Percentiles rank a stretch among this genome's conserved stretches.
Evolutionary conservation across 2,888 invertebrate species (phyloP).

Genomic region (Stomorhina lunata): DNA sequence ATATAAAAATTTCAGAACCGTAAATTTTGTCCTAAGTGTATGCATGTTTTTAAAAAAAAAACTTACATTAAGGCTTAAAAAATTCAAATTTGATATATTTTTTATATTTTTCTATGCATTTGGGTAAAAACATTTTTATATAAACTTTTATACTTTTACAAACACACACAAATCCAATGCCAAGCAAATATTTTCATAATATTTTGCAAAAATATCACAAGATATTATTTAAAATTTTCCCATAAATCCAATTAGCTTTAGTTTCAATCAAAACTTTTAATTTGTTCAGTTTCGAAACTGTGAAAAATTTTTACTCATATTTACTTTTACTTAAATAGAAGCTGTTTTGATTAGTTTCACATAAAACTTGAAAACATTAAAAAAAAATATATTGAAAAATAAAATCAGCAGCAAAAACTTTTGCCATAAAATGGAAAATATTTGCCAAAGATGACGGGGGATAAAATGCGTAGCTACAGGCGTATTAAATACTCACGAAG

Average conservation of each 20-base stretch:
- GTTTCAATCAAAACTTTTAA: conserved; percentile 29
- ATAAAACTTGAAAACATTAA: too few relatives aligned
- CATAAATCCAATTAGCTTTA: conserved; percentile 17
- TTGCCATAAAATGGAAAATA: neutral
- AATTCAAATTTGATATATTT: too few relatives aligned
- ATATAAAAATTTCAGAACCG: too few relatives aligned
- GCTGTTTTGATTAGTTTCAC: neutral
- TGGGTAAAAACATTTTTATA: too few relatives aligned
- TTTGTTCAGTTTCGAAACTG: neutral
- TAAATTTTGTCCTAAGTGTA: too few relatives aligned
- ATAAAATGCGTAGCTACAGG: neutral
- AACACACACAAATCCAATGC: neutral
- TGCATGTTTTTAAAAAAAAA: too few relatives aligned
- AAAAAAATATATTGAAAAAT: neutral
- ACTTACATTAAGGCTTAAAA: too few relatives aligned
- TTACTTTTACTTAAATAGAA: neutral
- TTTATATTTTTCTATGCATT: too few relatives aligned
- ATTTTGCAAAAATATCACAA: neutral
- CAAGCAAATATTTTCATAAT: neutral
- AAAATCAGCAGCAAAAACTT: neutral
- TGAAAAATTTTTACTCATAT: neutral
- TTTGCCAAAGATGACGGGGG: neutral
- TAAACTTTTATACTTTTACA: neutral
- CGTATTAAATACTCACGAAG: too few relatives aligned
- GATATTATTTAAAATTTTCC: neutral